A percentile compares a stretch with the other conserved stretches of the same genome.
These are phyloP conservation scores for Diprion similis DNA, from an alignment of 1,140 invertebrate species.

Conservation along the genomic window DNA sequence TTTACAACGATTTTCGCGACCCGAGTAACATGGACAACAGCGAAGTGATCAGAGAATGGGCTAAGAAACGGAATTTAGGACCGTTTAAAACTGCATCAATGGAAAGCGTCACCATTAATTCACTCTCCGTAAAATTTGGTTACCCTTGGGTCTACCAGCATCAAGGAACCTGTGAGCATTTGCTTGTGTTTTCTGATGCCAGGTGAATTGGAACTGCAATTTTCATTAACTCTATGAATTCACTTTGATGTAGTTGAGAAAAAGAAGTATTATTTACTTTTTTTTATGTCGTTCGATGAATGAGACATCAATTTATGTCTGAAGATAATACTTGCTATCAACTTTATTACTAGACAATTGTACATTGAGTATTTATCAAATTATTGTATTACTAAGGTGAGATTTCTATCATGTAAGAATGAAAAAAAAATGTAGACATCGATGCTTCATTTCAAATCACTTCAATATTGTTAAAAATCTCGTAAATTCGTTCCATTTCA, in stretches of 20 bases:
- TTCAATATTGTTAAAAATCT: too few relatives aligned
- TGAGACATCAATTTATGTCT: too few relatives aligned
- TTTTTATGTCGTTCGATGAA: constrained; percentile 1
- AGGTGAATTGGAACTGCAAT: constrained; percentile 51
- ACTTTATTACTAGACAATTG: too few relatives aligned
- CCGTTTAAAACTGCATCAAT: constrained; percentile 66
- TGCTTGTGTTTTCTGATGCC: constrained; percentile 79
- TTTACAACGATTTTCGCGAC: constrained; percentile 77
- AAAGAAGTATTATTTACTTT: constrained; percentile 15
- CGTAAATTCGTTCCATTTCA: too few relatives aligned
- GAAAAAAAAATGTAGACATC: too few relatives aligned
- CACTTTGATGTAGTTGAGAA: background rate
- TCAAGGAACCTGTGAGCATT: constrained; percentile 89
- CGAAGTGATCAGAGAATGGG: constrained; percentile 71
- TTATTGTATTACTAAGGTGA: too few relatives aligned
- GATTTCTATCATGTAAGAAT: too few relatives aligned
- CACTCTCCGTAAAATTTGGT: constrained; percentile 72
- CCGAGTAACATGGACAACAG: constrained; percentile 70
- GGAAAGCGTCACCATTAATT: constrained; percentile 68
- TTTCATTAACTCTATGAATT: background rate
- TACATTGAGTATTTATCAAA: too few relatives aligned
- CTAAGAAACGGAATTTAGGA: constrained; percentile 60
- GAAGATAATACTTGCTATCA: too few relatives aligned
- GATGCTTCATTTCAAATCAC: too few relatives aligned
- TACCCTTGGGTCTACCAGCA: constrained; percentile 85